These are phyloP conservation scores for Erinaceus europaeus DNA, from an alignment of 2,113 vertebrate genomes.

Conservation along the genomic window DNA sequence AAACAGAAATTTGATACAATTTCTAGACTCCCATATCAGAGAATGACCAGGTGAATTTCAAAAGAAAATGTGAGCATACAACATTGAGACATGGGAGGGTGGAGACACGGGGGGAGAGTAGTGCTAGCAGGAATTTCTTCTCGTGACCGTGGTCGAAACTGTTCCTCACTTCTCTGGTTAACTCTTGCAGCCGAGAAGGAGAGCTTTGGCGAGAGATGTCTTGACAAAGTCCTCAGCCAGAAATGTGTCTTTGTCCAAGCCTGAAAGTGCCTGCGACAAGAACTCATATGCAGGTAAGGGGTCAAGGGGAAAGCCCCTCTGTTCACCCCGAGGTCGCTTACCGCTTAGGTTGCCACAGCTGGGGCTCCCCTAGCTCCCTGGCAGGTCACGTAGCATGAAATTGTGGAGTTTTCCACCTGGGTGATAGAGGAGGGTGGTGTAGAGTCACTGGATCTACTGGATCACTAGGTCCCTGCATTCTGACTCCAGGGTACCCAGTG, in stretches of 20 bases:
- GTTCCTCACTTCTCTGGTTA: neutral
- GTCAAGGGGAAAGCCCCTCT: neutral
- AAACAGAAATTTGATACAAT: constrained; percentile 30
- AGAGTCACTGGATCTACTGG: neutral
- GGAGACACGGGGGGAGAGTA: neutral
- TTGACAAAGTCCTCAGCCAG: neutral
- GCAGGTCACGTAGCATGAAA: neutral
- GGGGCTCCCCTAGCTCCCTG: too few species aligned
- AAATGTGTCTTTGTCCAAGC: neutral
- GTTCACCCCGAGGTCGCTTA: too few species aligned
- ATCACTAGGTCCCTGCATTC: too few species aligned
- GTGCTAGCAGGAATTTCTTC: neutral
- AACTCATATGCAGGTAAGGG: neutral
- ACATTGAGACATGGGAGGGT: neutral
- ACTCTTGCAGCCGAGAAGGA: neutral
- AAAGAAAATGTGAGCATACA: neutral
- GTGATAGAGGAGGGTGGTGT: neutral
- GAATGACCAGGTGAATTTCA: neutral
- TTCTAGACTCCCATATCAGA: constrained; percentile 11
- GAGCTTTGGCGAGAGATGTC: neutral
- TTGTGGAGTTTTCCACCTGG: neutral
- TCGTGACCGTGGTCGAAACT: neutral
- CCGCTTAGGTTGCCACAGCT: too few species aligned
- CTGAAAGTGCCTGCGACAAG: neutral
- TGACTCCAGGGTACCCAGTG: too few species aligned